These are phyloP conservation scores for Ophraella communa DNA, from an alignment of 2,888 invertebrate species.

Conservation along the genomic window DNA sequence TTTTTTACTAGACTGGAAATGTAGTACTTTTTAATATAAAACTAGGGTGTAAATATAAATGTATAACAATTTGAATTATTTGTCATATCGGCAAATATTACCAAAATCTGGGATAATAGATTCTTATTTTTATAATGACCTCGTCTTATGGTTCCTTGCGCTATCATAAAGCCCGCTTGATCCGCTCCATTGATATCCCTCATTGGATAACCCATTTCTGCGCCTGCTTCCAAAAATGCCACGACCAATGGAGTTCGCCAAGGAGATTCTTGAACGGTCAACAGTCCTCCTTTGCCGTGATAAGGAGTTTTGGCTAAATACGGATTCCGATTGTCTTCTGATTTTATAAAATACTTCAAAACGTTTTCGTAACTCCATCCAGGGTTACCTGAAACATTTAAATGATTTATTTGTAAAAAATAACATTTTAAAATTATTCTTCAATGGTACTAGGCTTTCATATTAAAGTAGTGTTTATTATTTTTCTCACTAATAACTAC, in stretches of 20 bases:
- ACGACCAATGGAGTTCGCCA: constrained; percentile 84
- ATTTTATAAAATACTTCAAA: constrained; percentile 87
- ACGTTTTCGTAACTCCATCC: constrained; percentile 89
- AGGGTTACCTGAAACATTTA: constrained; percentile 69
- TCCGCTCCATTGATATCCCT: constrained; percentile 78
- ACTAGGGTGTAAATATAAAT: too few species aligned
- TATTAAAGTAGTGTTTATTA: too few species aligned
- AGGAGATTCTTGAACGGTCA: constrained; percentile 81
- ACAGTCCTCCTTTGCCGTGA: constrained; percentile 74
- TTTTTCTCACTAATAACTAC: too few species aligned
- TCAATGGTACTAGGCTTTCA: too few species aligned
- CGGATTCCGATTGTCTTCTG: constrained; percentile 87
- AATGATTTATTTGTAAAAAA: background rate
- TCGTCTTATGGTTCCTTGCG: constrained; percentile 83
- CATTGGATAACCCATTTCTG: constrained; percentile 78
- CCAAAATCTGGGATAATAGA: too few species aligned
- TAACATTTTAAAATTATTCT: too few species aligned
- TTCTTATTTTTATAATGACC: constrained; percentile 58
- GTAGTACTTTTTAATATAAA: too few species aligned
- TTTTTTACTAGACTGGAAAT: too few species aligned
- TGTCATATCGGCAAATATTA: too few species aligned
- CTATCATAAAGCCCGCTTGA: constrained; percentile 84
- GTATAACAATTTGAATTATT: too few species aligned
- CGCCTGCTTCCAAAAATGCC: constrained; percentile 82
- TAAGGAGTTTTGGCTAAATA: constrained; percentile 75